Base-by-base conservation (phyloP, 2,113 vertebrate genomes). In the Camelus dromedarius region DNA sequence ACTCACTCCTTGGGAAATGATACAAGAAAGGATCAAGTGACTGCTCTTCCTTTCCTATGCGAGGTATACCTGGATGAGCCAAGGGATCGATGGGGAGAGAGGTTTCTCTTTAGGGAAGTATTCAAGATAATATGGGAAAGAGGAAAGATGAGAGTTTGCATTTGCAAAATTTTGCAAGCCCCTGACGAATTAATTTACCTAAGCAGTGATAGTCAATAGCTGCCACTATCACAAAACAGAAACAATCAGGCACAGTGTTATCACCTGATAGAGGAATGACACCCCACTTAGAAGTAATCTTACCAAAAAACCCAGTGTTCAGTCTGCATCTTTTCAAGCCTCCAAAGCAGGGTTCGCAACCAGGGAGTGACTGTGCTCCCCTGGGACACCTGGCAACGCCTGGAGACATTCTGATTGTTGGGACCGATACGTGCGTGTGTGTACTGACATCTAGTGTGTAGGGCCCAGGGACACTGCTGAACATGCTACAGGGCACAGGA, bases 301-400 rank as follows among this genome's bases (percentile, higher is more conserved):
- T 8, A 79, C n/a, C 8, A 5, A 52, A 16, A 4, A 48, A 35
- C 50, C 20, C 18, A 60, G 48, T 2, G 46, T 66, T 30, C 60
- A 14, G 10, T 26, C 54, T 3, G 13, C n/a, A 30, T 75, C 64
- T 52, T 20, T 15, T 73, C 35, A 30, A 5, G 48, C 16, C 46
- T 20, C 64, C 62, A 28, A 2, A 22, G n/a, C 15, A 16, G 8
- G 52, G 20, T 46, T 62, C 70, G n/a, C 72, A 42, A 19, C 26
- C n/a, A 38, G 12, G 46, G 46, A 14, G 70, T 8, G 22, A 35
- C 0, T 14, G 30, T 5, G 6, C 3, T 19, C 58, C 9, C 81
- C 1, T 3, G 52, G 35, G n/a, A 66, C 28, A 48, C 35, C 0
- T 6, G 56, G 62, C 46, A 19, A 19, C 0, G 26, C 46, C 20